These are phyloP conservation scores for Thalpophila matura DNA, from an alignment of 2,888 invertebrate genomes.

Conservation along the genomic window DNA sequence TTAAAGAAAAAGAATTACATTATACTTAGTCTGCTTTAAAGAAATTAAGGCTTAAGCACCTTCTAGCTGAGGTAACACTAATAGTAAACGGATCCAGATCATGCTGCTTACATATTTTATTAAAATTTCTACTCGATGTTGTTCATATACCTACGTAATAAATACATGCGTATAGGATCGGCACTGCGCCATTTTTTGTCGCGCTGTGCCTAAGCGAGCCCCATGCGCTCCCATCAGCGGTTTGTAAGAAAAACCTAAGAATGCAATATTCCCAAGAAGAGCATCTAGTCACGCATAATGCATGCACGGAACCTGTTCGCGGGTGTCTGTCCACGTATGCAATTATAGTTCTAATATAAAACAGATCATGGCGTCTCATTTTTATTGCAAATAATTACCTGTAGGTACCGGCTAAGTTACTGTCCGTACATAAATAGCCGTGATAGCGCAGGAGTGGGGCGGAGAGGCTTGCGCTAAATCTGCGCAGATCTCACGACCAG, in stretches of 20 bases:
- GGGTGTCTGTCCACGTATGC: constrained; percentile 13
- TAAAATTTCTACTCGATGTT: no score
- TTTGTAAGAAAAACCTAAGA: constrained; percentile 13
- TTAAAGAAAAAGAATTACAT: no score
- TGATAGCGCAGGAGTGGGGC: not conserved
- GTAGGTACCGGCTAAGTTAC: not conserved
- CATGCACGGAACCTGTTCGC: constrained; percentile 30
- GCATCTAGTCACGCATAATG: constrained; percentile 4
- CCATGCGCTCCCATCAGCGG: not conserved
- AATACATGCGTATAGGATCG: not conserved
- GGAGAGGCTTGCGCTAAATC: constrained; percentile 14
- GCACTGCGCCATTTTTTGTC: not conserved
- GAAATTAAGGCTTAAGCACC: no score
- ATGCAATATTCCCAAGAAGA: constrained; percentile 20
- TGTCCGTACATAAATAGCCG: constrained; percentile 18
- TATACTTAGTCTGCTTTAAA: no score
- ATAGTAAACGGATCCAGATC: no score
- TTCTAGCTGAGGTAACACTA: no score
- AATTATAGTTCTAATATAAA: constrained; percentile 45
- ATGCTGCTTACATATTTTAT: no score
- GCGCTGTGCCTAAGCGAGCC: not conserved
- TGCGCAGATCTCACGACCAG: constrained; percentile 31
- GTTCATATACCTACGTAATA: not conserved
- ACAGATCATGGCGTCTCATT: constrained; percentile 29
- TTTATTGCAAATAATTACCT: constrained; percentile 42